Evolutionary conservation across 2,888 invertebrate species (phyloP), one percentile per base, ranked within the genome.

Genomic region (Acholoe squamosa): DNA sequence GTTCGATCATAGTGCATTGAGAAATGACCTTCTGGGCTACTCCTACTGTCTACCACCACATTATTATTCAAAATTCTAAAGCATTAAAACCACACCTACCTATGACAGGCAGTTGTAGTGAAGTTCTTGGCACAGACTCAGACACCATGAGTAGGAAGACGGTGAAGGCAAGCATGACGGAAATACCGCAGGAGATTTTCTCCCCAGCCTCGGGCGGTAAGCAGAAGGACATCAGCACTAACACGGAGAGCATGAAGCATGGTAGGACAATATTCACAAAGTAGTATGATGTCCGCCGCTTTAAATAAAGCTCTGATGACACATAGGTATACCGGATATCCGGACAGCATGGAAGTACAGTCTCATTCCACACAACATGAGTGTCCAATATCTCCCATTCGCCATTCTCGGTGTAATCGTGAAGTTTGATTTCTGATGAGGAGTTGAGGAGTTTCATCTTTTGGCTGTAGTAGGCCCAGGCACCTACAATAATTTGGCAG

Each of bases 111-210:
- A 90, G 54, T 28, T 90, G 84, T 1, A 90, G 86, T 16, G 90
- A 90, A 28, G 90, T 90, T 12, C 76, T 56, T 16, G 90, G 90
- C 67, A 90, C 90, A 0, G 84, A 67, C 51, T 90, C 90, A 5
- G 90, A 84, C 3, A 90, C 86, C 90, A 90, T 90, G 61, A 90
- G 86, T 28, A 90, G 86, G 71, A 90, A 90, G n/a, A 90, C 90
- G 5, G 90, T 86, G 86, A 90, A 90, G 90, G 90, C 90, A 10
- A 90, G 67, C 52, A 90, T 33, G 84, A 90, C 90, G 16, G 90
- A 90, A 34, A 90, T 90, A 16, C 90, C 90, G 43, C 84, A 84
- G 61, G 90, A 86, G 14, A 90, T 84, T 34, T 90, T 90, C 67
- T 90, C 90, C 19, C 90, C 90, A 10, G 86, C 90, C 31, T 90